Percentiles rank a stretch among this genome's conserved stretches.
These are phyloP conservation scores for Platanista minor DNA, from an alignment of 2,113 vertebrate species.

Conservation along the genomic window DNA sequence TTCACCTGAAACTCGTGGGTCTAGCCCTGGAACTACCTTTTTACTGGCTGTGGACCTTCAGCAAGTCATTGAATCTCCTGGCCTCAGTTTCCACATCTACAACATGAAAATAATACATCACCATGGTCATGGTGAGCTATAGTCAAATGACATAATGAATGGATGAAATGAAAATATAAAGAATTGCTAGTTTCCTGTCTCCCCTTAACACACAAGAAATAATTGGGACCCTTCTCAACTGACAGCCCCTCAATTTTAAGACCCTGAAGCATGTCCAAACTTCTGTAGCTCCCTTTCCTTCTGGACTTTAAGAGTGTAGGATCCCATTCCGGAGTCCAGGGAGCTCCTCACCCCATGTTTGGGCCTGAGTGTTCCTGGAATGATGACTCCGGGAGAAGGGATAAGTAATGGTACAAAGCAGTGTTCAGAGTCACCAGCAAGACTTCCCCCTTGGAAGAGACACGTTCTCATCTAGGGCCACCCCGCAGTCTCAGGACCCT, in stretches of 20 bases:
- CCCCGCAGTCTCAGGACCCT: fast-evolving
- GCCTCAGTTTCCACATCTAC: background rate
- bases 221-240: background rate
- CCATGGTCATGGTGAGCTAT: background rate
- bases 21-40: background rate
- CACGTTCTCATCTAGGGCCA: background rate
- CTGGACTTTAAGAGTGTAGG: background rate
- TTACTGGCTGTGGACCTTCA: background rate
- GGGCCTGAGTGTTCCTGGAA: background rate
- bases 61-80: background rate
- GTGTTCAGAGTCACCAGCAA: background rate
- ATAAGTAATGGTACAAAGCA: background rate
- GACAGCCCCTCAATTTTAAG: background rate
- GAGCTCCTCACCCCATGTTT: background rate
- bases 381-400: background rate
- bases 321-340: background rate
- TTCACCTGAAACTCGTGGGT: background rate
- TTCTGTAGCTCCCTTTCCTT: background rate
- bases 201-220: background rate
- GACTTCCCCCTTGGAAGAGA: background rate
- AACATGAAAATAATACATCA: background rate
- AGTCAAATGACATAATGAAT: background rate
- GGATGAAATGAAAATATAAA: background rate
- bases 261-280: background rate
- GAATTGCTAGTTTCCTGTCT: background rate